These are phyloP conservation scores for Trichogramma dendrolimi DNA, from an alignment of 2,888 invertebrate species.

Conservation along the genomic window DNA sequence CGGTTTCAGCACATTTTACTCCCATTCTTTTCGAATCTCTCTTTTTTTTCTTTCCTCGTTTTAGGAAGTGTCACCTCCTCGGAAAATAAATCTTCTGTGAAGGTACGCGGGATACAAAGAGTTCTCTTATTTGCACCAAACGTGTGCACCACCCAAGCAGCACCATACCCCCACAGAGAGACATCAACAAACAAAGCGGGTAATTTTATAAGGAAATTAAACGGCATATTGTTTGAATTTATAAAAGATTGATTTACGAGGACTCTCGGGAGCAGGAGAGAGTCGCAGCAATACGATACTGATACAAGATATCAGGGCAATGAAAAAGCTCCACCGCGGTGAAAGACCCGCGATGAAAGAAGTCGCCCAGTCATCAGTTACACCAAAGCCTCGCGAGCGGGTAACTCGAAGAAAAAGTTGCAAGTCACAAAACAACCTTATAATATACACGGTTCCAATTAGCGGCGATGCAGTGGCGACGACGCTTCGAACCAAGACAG, in stretches of 20 bases:
- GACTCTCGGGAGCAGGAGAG: neutral
- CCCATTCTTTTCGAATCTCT: slow-evolving; percentile 6
- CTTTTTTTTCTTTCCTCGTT: too few relatives aligned
- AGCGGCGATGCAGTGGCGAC: neutral
- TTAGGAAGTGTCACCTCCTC: too few relatives aligned
- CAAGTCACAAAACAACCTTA: slow-evolving; percentile 25
- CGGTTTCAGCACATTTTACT: slow-evolving; percentile 19
- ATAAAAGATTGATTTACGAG: slow-evolving; percentile 8
- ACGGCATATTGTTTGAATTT: neutral
- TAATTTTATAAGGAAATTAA: too few relatives aligned
- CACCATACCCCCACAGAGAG: too few relatives aligned
- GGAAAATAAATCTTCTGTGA: too few relatives aligned
- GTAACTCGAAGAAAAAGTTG: slow-evolving; percentile 20
- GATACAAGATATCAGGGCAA: neutral
- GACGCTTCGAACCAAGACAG: too few relatives aligned
- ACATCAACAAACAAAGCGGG: too few relatives aligned
- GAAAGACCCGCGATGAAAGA: slow-evolving; percentile 4
- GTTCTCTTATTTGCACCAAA: too few relatives aligned
- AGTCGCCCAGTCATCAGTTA: slow-evolving; percentile 22
- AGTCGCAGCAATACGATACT: neutral
- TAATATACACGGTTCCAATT: neutral
- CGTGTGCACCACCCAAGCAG: too few relatives aligned
- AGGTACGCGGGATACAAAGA: too few relatives aligned
- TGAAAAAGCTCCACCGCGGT: neutral
- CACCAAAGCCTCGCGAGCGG: neutral